Percentiles rank a stretch among this genome's conserved stretches.
These are phyloP conservation scores for Drosophila chauvacae DNA, from an alignment of 1,140 invertebrate species.

Conservation along the genomic window DNA sequence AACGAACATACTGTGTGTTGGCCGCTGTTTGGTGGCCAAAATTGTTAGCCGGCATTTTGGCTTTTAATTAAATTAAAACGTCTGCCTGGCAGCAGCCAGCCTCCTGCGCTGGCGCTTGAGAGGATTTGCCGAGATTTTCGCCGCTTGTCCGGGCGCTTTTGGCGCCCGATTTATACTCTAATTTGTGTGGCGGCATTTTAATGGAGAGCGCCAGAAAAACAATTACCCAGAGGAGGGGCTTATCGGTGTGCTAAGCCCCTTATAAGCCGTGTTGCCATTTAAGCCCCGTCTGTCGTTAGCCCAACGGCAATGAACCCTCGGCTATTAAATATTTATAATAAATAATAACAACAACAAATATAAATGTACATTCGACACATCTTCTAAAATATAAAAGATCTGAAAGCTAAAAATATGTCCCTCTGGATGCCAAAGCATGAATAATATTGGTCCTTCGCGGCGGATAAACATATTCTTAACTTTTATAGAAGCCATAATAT, in stretches of 20 bases:
- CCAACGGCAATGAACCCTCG: not conserved
- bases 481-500: not conserved
- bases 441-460: not conserved
- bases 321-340: slow-evolving; percentile 9
- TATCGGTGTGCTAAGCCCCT: slow-evolving; percentile 33
- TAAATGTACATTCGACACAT: not conserved
- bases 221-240: slow-evolving; percentile 15
- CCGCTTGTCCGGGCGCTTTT: slow-evolving; percentile 33
- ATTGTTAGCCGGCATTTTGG: slow-evolving; percentile 45
- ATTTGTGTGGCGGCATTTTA: slow-evolving; percentile 49
- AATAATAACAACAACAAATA: not conserved
- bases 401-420: not conserved
- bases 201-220: slow-evolving; percentile 36
- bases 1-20: not conserved
- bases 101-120: slow-evolving; percentile 39
- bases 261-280: slow-evolving; percentile 38
- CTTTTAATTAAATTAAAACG: slow-evolving; percentile 63
- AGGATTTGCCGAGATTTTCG: slow-evolving; percentile 57
- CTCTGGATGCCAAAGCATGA: not conserved
- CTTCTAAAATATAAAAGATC: not conserved
- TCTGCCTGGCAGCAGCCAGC: slow-evolving; percentile 6
- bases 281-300: not conserved
- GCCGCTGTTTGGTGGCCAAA: slow-evolving; percentile 23
- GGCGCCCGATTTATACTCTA: slow-evolving; percentile 48
- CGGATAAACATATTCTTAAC: not conserved